Percentiles rank a stretch among this genome's conserved stretches.
These are phyloP conservation scores for Zaprionus nigranus DNA, from an alignment of 1,140 invertebrate species.

Conservation along the genomic window DNA sequence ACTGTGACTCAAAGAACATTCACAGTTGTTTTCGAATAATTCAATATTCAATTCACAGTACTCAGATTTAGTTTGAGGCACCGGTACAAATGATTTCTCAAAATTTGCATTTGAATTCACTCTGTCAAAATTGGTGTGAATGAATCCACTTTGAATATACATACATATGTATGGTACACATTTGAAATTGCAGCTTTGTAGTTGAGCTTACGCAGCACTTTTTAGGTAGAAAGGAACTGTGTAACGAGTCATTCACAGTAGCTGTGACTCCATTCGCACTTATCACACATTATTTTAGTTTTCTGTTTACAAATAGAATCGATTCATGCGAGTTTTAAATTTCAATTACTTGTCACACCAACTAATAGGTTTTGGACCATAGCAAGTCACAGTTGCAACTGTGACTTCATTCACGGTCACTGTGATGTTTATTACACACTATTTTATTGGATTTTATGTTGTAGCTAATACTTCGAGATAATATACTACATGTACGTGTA, in stretches of 20 bases:
- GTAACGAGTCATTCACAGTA: constrained; percentile 12
- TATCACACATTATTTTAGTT: neutral
- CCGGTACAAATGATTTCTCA: neutral
- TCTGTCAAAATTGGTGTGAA: neutral
- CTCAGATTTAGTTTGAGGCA: too few species aligned
- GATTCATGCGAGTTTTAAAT: neutral
- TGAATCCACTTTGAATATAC: neutral
- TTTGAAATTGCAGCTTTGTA: neutral
- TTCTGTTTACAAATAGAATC: neutral
- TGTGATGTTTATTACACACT: neutral
- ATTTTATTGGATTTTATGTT: neutral
- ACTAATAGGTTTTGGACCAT: neutral
- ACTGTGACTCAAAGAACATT: neutral
- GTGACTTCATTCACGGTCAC: neutral
- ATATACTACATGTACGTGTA: neutral
- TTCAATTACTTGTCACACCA: neutral
- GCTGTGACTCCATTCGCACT: neutral
- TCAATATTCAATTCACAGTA: neutral
- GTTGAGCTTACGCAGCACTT: neutral
- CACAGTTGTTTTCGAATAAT: constrained; percentile 3
- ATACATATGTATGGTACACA: neutral
- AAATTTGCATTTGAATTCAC: neutral
- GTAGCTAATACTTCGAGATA: neutral
- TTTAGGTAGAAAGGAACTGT: neutral
- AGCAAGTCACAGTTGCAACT: neutral